phyloP scores from a whole-genome alignment of 2,888 invertebrate species.

The Drosophila mulleri region DNA sequence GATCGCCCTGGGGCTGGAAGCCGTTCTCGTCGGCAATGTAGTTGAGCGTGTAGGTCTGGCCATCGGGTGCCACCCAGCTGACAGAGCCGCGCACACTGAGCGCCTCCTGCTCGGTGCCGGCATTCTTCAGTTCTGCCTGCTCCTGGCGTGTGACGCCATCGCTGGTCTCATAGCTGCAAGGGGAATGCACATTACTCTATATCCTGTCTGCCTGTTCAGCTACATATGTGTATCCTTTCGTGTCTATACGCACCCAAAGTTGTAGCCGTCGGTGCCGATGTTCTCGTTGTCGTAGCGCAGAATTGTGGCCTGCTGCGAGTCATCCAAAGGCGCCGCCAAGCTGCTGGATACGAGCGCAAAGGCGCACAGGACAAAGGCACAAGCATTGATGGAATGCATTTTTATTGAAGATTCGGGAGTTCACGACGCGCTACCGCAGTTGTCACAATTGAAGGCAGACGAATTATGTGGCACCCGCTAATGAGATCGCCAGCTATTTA shows the following conservation, averaged over 20 bases:
- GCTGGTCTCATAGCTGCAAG: conserved; percentile 84
- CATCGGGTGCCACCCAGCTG: conserved; percentile 85
- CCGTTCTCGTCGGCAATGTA: conserved; percentile 87
- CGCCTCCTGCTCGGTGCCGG: conserved; percentile 85
- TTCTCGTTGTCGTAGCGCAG: conserved; percentile 87
- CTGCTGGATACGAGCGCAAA: conserved; percentile 61
- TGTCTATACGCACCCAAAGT: conserved; percentile 72
- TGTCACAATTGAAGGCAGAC: conserved; percentile 66
- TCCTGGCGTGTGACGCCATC: conserved; percentile 85
- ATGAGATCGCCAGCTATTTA: conserved; percentile 65
- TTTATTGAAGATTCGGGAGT: conserved; percentile 8
- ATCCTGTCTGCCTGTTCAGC: not conserved
- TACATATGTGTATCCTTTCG: not conserved
- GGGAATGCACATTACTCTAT: not conserved
- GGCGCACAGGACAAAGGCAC: conserved; percentile 64
- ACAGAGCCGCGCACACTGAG: conserved; percentile 85
- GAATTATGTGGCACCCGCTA: conserved; percentile 58
- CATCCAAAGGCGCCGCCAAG: conserved; percentile 75
- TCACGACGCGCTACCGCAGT: conserved; percentile 52
- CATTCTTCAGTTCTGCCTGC: conserved; percentile 84
- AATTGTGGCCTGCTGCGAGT: conserved; percentile 86
- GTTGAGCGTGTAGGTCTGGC: conserved; percentile 85
- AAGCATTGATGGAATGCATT: conserved; percentile 71
- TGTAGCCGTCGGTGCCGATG: conserved; percentile 79
- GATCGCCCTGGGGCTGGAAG: conserved; percentile 85